phyloP scores from a whole-genome alignment of 92 coral and sea anemone species.

The Actinernus sp. region DNA sequence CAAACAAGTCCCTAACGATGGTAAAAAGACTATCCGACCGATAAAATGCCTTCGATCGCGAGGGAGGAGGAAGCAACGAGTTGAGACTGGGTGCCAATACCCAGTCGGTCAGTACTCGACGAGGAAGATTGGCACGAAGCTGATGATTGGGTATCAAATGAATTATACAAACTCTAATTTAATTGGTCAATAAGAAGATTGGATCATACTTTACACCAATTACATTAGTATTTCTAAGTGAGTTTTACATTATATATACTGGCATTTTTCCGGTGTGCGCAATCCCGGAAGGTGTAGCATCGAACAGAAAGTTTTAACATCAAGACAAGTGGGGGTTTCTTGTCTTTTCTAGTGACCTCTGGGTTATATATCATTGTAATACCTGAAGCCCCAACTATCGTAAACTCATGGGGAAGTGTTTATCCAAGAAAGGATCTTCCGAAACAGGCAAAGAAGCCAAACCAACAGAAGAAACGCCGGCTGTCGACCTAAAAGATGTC shows the following conservation, averaged over 20 bases:
- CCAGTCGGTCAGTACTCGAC: too few species aligned
- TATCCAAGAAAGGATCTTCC: conserved; percentile 59
- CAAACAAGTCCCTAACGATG: conserved; percentile 16
- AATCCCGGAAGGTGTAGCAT: conserved; percentile 73
- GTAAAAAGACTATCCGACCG: conserved; percentile 26
- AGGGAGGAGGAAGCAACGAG: conserved; percentile 53
- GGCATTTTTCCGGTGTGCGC: conserved; percentile 48
- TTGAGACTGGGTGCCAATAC: too few species aligned
- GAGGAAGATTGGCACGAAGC: too few species aligned
- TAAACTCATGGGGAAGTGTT: conserved; percentile 84
- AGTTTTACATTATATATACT: not conserved
- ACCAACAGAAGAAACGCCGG: conserved; percentile 22
- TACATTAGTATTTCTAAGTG: not conserved
- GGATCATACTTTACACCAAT: conserved; percentile 7
- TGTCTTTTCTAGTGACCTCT: too few species aligned
- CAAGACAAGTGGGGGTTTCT: too few species aligned
- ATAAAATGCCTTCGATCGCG: conserved; percentile 1
- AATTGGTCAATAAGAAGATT: not conserved
- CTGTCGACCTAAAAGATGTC: conserved; percentile 47
- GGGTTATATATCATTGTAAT: too few species aligned
- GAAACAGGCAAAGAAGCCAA: conserved; percentile 10
- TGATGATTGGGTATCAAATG: too few species aligned
- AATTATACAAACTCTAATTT: too few species aligned
- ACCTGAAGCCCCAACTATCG: not conserved
- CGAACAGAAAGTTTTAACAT: conserved; percentile 10